A percentile compares a stretch with the other conserved stretches of the same genome.
Conservation (phyloP, 2,797 vertebrate genomes). For the Smutsia temminckii region DNA sequence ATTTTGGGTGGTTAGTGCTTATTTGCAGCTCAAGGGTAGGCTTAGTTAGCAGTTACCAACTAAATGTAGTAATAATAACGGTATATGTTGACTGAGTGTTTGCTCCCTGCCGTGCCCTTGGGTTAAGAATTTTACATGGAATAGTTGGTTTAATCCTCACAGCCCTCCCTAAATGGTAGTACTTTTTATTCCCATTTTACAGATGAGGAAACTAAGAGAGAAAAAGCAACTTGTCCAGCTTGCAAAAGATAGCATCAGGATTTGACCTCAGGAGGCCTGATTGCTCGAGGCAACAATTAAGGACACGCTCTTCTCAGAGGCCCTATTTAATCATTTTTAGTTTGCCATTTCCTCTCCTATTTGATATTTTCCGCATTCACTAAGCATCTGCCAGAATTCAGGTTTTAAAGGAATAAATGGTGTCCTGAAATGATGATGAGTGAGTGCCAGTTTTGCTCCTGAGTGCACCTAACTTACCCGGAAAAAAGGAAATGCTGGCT, state of each 20-base stretch:
- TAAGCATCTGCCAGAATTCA: not conserved
- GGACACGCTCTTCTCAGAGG: not conserved
- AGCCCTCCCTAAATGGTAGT: not conserved
- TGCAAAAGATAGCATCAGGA: not conserved
- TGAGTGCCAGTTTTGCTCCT: not conserved
- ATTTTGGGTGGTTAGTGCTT: not conserved
- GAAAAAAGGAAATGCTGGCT: not conserved
- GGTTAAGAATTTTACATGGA: not conserved
- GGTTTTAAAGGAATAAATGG: not conserved
- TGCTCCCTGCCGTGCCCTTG: not conserved
- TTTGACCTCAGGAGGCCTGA: not conserved
- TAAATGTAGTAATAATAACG: not conserved
- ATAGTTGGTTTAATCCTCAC: not conserved
- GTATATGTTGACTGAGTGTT: not conserved
- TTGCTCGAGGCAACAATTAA: not conserved
- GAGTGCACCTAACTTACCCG: not conserved
- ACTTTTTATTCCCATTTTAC: constrained; percentile 2
- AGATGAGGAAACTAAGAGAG: not conserved
- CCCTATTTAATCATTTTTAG: not conserved
- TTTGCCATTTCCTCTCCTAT: not conserved
- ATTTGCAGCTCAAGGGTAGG: not conserved
- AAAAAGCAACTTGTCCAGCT: not conserved
- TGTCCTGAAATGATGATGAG: not conserved
- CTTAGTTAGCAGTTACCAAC: not conserved
- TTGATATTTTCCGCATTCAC: not conserved